Evolutionary conservation across 2,113 vertebrate genomes (phyloP).

Genomic region (Benitochromis conjunctus): DNA sequence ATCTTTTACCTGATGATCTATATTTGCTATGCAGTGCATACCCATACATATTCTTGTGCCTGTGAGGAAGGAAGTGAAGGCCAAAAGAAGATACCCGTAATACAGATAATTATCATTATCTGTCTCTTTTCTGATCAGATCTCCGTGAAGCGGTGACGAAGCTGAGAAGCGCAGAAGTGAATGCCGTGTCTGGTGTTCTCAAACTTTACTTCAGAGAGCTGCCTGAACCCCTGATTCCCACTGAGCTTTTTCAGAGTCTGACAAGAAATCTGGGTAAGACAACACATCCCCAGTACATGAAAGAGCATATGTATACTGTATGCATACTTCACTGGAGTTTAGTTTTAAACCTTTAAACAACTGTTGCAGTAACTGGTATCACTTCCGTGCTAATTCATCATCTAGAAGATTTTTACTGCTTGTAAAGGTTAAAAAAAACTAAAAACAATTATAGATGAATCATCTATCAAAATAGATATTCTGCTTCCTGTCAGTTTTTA

Average conservation of each 20-base stretch:
- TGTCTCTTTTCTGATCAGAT: constrained; percentile 38
- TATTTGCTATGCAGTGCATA: too few relatives aligned
- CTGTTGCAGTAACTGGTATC: not conserved
- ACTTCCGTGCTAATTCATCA: not conserved
- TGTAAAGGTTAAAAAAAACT: not conserved
- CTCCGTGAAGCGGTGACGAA: constrained; percentile 65
- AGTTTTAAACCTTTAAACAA: not conserved
- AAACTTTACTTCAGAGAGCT: constrained; percentile 77
- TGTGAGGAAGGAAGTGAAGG: not conserved
- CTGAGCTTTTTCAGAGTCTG: constrained; percentile 62
- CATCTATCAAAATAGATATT: not conserved
- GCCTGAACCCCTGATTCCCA: constrained; percentile 70
- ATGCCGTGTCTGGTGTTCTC: constrained; percentile 68
- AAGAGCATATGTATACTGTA: not conserved
- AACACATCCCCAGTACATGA: not conserved
- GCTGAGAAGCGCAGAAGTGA: constrained; percentile 66
- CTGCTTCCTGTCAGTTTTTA: not conserved
- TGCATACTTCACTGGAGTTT: not conserved
- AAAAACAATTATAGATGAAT: not conserved
- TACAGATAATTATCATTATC: not conserved
- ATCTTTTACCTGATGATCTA: not conserved
- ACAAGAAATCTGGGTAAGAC: constrained; percentile 54
- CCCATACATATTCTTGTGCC: not conserved
- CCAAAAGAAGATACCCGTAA: not conserved
- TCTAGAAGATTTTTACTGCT: not conserved